phyloP scores from a whole-genome alignment of 2,888 invertebrate species.

The Cheilosia vulpina region DNA sequence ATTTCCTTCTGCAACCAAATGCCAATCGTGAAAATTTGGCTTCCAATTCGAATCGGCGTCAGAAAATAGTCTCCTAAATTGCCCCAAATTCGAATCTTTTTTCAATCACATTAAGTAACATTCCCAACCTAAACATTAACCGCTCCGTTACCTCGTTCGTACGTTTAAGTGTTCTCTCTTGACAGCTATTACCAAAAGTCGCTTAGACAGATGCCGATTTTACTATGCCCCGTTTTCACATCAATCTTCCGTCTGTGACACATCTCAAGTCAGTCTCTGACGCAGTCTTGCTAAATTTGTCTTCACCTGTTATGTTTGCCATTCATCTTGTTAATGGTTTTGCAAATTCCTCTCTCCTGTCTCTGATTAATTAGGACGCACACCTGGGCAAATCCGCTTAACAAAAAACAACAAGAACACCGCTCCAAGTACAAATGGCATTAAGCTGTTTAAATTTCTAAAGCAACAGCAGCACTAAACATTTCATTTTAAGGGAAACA shows the following conservation, averaged over 20 bases:
- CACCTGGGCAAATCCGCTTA: conserved; percentile 50
- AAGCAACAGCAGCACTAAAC: conserved; percentile 20
- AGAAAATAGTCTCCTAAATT: too few species aligned
- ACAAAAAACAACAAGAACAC: conserved; percentile 26
- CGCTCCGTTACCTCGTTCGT: too few species aligned
- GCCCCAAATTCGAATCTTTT: too few species aligned
- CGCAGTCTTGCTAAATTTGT: conserved; percentile 16
- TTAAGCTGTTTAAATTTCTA: conserved; percentile 64
- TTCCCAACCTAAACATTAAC: too few species aligned
- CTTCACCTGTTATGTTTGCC: conserved; percentile 4
- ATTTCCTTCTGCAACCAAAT: too few species aligned
- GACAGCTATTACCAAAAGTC: neutral
- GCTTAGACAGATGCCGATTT: neutral
- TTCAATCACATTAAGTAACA: too few species aligned
- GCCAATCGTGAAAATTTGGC: too few species aligned
- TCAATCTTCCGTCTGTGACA: conserved; percentile 35
- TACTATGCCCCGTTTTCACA: conserved; percentile 3
- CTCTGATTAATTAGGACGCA: conserved; percentile 62
- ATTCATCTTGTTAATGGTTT: conserved; percentile 52
- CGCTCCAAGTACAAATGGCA: conserved; percentile 47
- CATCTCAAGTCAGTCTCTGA: conserved; percentile 13
- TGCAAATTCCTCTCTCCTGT: conserved; percentile 6
- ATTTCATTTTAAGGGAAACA: conserved; percentile 3
- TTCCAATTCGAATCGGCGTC: too few species aligned
- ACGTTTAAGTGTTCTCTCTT: neutral